These are phyloP conservation scores for Caenorhabditis brenneri DNA, from an alignment of 1,140 invertebrate species.

Conservation along the genomic window DNA sequence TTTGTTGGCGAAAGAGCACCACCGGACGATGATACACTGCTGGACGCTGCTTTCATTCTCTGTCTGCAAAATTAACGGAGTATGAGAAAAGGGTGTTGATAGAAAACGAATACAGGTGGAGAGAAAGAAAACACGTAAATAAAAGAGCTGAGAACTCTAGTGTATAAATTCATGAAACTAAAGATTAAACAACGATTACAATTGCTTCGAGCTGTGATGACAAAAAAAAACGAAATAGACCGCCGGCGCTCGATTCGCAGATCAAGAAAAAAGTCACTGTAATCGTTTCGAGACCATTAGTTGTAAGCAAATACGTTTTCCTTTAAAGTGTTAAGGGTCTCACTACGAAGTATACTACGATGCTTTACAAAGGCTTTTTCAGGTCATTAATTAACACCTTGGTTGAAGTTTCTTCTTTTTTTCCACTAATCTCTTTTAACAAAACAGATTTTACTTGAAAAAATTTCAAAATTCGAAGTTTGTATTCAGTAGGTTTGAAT, in stretches of 20 bases:
- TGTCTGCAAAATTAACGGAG: neutral
- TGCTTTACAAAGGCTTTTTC: neutral
- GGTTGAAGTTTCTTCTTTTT: neutral
- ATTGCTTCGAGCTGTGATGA: too few relatives aligned
- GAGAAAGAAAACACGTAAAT: too few relatives aligned
- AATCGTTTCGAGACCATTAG: neutral
- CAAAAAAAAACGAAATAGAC: neutral
- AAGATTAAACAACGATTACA: too few relatives aligned
- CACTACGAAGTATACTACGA: neutral
- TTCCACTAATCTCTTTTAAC: too few relatives aligned
- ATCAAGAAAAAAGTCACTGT: neutral
- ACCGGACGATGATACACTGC: neutral
- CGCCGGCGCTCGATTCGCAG: neutral
- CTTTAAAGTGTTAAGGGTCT: neutral
- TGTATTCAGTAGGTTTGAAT: too few relatives aligned
- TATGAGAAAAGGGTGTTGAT: neutral
- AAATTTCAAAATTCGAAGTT: too few relatives aligned
- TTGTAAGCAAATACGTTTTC: neutral
- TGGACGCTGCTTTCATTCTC: slow-evolving; percentile 7
- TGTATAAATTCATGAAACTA: too few relatives aligned
- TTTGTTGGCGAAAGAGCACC: neutral
- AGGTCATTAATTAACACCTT: neutral
- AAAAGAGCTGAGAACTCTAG: too few relatives aligned
- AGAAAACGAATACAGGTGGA: too few relatives aligned
- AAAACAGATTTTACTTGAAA: too few relatives aligned